phyloP scores from a whole-genome alignment of 1,140 invertebrate genomes.

The Diachasma alloeum region DNA sequence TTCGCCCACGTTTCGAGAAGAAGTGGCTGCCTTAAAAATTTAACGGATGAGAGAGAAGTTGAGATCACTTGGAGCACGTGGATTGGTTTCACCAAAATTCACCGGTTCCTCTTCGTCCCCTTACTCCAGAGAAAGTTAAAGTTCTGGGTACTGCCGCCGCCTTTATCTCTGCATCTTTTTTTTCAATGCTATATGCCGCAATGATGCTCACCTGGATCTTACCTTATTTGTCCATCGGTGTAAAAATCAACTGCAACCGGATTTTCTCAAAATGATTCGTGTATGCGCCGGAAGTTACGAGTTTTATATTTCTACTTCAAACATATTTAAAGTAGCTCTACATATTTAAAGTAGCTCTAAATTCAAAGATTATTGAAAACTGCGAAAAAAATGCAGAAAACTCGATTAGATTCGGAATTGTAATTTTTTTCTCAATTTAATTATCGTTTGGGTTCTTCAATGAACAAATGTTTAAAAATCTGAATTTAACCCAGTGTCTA shows the following conservation, averaged over 20 bases:
- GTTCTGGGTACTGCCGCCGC: not conserved
- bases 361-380: too few relatives aligned
- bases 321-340: too few relatives aligned
- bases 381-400: too few relatives aligned
- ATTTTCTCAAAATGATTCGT: too few relatives aligned
- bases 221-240: constrained; percentile 13
- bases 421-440: too few relatives aligned
- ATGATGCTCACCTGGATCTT: not conserved
- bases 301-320: too few relatives aligned
- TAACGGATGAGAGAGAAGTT: not conserved
- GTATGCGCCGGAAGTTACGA: too few relatives aligned
- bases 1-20: constrained; percentile 3
- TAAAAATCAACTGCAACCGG: not conserved
- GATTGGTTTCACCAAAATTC: not conserved
- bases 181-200: not conserved
- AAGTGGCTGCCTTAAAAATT: not conserved
- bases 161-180: not conserved
- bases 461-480: too few relatives aligned
- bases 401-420: too few relatives aligned
- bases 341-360: too few relatives aligned
- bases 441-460: too few relatives aligned
- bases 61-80: not conserved
- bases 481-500: too few relatives aligned
- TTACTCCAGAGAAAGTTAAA: not conserved
- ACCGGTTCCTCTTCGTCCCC: not conserved